Evolutionary conservation across 2,888 invertebrate genomes (phyloP), one percentile per base, ranked within the genome.

Genomic region (Diplolepis rosae): DNA sequence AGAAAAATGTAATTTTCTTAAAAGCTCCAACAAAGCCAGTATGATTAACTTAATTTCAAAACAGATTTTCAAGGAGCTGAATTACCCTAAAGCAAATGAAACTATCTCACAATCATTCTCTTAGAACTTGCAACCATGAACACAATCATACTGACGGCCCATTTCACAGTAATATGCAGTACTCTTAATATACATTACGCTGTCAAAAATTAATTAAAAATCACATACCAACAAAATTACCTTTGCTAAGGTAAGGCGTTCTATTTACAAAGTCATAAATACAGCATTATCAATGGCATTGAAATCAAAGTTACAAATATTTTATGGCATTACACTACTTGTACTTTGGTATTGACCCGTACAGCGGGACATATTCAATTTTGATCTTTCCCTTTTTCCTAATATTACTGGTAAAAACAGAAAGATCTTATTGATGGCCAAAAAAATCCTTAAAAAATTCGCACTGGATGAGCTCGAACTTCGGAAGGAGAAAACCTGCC

Each of bases 331-430:
- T 77, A 79, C 51, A 77, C 79, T 81, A 80, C 78, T 81, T 81
- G 81, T 81, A 81, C 81, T 81, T 81, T 80, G 79, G 77, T 79
- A 78, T 77, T 73, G 79, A 78, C 78, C 77, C 68, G 61, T 74
- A 65, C 74, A 75, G 69, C 71, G 61, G 68, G 70, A 71, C 76
- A 75, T 72, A 39, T 76, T 74, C 65, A 74, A 77, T 32, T 66
- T 70, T 74, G 74, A 65, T 54, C 67, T 52, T 45, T 66, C 39
- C 18, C 32, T 42, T 11, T 52, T 48, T 52, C 27, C 22, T 35
- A 56, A 72, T 52, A 48, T 65, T 68, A 67, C 35, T 65, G 18
- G 4, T 45, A 72, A 66, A 71, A 66, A 45, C 24, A 66, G 39
- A 54, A 70, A 66, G 48, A 35, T 39, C 67, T 71, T 50, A 66